Evolutionary conservation across 2,797 vertebrate species (phyloP).

Genomic region (Rousettus madagascariensis): DNA sequence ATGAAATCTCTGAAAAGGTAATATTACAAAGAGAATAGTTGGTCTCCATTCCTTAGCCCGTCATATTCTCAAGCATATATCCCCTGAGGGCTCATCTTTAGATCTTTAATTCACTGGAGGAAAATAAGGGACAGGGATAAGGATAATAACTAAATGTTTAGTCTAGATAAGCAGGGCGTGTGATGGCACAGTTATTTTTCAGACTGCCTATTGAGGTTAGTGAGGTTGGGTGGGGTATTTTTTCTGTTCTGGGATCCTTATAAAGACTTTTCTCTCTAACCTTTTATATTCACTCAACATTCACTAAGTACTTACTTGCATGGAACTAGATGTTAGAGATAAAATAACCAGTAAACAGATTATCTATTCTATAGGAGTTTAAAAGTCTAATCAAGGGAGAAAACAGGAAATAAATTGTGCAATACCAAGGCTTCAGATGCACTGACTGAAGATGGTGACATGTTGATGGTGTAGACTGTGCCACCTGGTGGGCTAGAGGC

Average conservation of each 20-base stretch:
- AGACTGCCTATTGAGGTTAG: neutral
- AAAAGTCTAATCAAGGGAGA: conserved; percentile 30
- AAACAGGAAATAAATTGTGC: neutral
- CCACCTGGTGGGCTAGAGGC: conserved; percentile 33
- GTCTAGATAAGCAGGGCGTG: neutral
- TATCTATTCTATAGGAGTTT: neutral
- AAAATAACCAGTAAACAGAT: neutral
- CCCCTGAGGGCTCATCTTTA: neutral
- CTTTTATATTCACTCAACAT: neutral
- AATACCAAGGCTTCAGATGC: neutral
- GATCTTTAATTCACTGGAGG: neutral
- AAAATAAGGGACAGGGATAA: neutral
- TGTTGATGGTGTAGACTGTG: neutral
- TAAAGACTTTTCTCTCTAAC: neutral
- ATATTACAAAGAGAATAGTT: neutral
- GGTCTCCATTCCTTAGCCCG: neutral
- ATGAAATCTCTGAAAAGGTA: neutral
- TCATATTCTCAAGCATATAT: neutral
- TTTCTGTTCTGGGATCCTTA: neutral
- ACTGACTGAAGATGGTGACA: neutral
- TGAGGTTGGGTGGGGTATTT: neutral
- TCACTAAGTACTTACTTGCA: neutral
- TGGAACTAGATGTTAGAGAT: neutral
- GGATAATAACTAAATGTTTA: neutral
- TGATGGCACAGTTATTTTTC: neutral